phyloP scores from a whole-genome alignment of 2,113 vertebrate species.

The Strix uralensis region DNA sequence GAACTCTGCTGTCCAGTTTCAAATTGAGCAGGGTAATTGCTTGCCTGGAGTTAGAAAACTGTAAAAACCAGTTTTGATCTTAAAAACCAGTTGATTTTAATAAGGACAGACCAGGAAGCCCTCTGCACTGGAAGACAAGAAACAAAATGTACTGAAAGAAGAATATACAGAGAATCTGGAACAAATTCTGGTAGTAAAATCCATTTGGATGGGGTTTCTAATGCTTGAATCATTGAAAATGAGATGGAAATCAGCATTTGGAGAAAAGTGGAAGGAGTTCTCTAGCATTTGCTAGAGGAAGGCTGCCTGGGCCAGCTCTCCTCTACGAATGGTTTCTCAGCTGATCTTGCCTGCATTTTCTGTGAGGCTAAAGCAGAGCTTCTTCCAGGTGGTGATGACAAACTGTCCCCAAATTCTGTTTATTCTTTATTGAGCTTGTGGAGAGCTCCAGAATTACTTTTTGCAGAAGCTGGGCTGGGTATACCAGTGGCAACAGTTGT shows the following conservation, averaged over 20 bases:
- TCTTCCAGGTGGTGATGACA: not conserved
- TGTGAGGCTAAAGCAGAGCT: not conserved
- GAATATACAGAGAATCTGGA: not conserved
- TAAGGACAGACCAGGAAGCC: not conserved
- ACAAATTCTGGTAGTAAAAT: not conserved
- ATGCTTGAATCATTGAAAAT: not conserved
- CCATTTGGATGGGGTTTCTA: not conserved
- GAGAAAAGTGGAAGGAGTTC: not conserved
- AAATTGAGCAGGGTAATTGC: not conserved
- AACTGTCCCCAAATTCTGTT: not conserved
- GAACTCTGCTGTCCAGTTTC: not conserved
- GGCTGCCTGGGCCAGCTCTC: not conserved
- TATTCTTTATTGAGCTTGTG: not conserved
- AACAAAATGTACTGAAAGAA: not conserved
- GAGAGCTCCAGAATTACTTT: not conserved
- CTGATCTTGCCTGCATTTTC: not conserved
- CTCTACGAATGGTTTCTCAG: not conserved
- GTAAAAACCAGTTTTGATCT: not conserved
- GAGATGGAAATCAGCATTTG: not conserved
- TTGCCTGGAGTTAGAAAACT: not conserved
- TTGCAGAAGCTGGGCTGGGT: not conserved
- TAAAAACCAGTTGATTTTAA: not conserved
- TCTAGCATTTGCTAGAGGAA: not conserved
- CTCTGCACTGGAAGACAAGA: not conserved
- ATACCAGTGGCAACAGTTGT: no score